Evolutionary conservation across 1,140 invertebrate genomes (phyloP).

Genomic region (Calliphora vicina): DNA sequence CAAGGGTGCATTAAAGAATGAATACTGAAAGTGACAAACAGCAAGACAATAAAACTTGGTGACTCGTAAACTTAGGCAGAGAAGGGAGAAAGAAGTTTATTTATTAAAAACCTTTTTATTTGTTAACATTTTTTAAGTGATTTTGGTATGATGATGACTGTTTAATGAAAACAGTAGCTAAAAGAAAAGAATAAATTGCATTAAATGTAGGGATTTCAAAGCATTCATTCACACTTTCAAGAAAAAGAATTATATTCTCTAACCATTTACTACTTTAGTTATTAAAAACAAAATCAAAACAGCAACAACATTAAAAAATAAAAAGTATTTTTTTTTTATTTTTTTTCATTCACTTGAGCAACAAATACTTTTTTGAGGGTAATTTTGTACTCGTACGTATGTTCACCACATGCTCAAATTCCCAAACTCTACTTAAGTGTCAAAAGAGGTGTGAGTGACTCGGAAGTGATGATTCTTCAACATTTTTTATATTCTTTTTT

Average conservation of each 20-base stretch:
- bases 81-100: not conserved
- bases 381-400: slow-evolving; percentile 14
- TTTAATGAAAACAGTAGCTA: not conserved
- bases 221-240: too few relatives aligned
- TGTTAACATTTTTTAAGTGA: not conserved
- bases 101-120: not conserved
- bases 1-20: not conserved
- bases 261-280: slow-evolving; percentile 9
- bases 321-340: not conserved
- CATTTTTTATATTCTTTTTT: too few relatives aligned
- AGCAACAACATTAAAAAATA: not conserved
- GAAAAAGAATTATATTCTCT: not conserved
- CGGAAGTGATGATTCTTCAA: not conserved
- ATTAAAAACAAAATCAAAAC: not conserved
- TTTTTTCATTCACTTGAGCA: not conserved
- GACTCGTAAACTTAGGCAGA: not conserved
- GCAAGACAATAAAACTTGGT: too few relatives aligned
- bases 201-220: not conserved
- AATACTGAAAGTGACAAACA: not conserved
- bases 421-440: slow-evolving; percentile 61
- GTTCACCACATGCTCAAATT: slow-evolving; percentile 57
- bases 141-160: not conserved
- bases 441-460: slow-evolving; percentile 11
- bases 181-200: not conserved
- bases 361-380: slow-evolving; percentile 22